These are phyloP conservation scores for Mayetiola destructor DNA, from an alignment of 2,888 invertebrate genomes.

Conservation along the genomic window DNA sequence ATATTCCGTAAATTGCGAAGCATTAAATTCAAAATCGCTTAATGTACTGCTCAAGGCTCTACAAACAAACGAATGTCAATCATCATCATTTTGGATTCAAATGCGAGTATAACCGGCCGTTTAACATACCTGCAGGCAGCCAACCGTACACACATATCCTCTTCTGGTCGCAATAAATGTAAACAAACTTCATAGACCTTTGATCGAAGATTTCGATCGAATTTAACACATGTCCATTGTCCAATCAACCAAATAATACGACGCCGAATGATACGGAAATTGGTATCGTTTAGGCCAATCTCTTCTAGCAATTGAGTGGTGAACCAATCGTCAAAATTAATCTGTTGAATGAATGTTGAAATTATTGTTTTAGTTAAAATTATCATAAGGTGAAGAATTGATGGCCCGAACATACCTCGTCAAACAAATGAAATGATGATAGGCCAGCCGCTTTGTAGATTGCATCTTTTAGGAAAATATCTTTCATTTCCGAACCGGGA, in stretches of 20 bases:
- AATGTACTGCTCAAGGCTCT: constrained; percentile 63
- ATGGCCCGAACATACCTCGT: constrained; percentile 47
- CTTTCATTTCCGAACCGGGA: constrained; percentile 55
- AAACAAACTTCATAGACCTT: constrained; percentile 65
- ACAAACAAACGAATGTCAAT: no score
- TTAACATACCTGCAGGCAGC: constrained; percentile 52
- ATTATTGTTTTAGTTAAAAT: constrained; percentile 17
- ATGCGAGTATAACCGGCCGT: not conserved
- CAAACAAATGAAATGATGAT: constrained; percentile 77
- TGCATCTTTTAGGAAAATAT: constrained; percentile 78
- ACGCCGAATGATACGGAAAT: constrained; percentile 69
- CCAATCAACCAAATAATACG: constrained; percentile 75
- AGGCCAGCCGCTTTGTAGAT: constrained; percentile 85
- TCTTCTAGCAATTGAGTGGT: constrained; percentile 66
- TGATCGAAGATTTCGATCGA: constrained; percentile 63
- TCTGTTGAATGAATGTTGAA: constrained; percentile 32
- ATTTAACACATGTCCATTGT: constrained; percentile 66
- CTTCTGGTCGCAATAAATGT: constrained; percentile 54
- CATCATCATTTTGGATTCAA: no score
- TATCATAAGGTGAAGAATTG: not conserved
- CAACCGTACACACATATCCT: constrained; percentile 79
- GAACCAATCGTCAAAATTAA: constrained; percentile 90
- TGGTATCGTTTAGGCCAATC: constrained; percentile 63
- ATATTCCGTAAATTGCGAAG: constrained; percentile 72
- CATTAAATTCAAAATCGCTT: constrained; percentile 85